Evolutionary conservation across 2,797 vertebrate species (phyloP), one percentile per base, ranked within the genome.

Genomic region (Brachymystax lenok): DNA sequence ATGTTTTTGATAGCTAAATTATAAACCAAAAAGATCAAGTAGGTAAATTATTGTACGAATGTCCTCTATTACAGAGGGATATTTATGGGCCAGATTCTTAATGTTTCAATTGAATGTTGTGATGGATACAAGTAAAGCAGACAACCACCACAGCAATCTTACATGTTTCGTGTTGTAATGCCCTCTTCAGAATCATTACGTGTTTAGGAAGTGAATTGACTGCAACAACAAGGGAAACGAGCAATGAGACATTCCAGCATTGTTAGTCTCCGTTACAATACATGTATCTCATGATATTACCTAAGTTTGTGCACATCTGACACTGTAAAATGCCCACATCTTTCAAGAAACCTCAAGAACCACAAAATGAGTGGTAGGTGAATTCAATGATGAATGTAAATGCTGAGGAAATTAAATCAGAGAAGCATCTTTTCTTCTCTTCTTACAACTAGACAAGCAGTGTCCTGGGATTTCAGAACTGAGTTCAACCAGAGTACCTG

Each of bases 391-490:
- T 82, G 75, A 80, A 82, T 46, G 89, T 87, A 84, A 83, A 28
- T 19, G 82, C 84, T 79, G 77, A 79, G 80, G 86, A 87, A 90
- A 82, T 81, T 83, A 79, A 79, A 91, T 92, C 87, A n/a, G 30
- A 78, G 59, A 82, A 77, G 64, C 0, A 73, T 85, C 35, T 77
- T 85, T 87, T 73, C 80, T 84, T 81, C 86, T 82, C 75, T 82
- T 75, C 67, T 85, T 80, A 52, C 8, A 77, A 83, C 72, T 19
- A 84, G 90, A 92, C 90, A 91, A 89, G 88, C 76, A 77, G 82
- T 76, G 83, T 88, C 89, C 83, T 79, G 88, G 92, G 92, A 91
- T 91, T 86, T 90, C 86, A 71, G 79, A 24, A 27, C 67, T 68
- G 75, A 70, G 83, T 83, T 68, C 77, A 71, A 81, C 80, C 66